Evolutionary conservation across 2,797 vertebrate species (phyloP), one percentile per base, ranked within the genome.

Genomic region (Chromis chromis): DNA sequence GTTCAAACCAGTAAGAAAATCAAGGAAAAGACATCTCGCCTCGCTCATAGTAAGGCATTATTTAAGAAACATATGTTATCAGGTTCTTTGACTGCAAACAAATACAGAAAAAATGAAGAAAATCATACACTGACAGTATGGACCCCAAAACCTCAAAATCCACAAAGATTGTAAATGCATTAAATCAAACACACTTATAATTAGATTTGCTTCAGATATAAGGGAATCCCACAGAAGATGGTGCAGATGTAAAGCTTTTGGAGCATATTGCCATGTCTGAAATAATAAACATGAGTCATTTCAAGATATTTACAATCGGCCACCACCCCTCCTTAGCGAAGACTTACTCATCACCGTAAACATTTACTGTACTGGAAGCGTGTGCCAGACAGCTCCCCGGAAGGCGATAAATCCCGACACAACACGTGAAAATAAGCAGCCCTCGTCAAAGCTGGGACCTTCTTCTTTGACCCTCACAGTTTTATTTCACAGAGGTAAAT

Each of bases 281-380:
- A 76, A 85, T 65, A 83, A 75, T 86, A 89, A 91, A 86, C 76
- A 76, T 68, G 86, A 85, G 76, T 81, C 68, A 82, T 79, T 74
- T 77, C 59, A 48, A 63, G 71, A 82, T 85, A 82, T 88, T 88
- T 89, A 88, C 83, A 81, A 69, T 79, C 57, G 0, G 8, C 60
- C 72, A 11, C 49, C 78, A 31, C 49, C 16, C 64, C 67, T 76
- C 67, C 60, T 88, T 81, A 62, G 85, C 33, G 28, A 76, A 82
- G 87, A 89, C 80, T 88, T 84, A 85, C 81, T 87, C 88, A 88
- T 88, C 84, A 90, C 74, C 21, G 79, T 89, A 91, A 93, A 93
- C 87, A 91, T 93, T 89, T 91, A 92, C 84, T 79, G 76, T 74
- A 81, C 78, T 82, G 77, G 39, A 78, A 69, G 81, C 46, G 17